These are phyloP conservation scores for Cotesia vestalis DNA, from an alignment of 1,140 invertebrate species.

Conservation along the genomic window DNA sequence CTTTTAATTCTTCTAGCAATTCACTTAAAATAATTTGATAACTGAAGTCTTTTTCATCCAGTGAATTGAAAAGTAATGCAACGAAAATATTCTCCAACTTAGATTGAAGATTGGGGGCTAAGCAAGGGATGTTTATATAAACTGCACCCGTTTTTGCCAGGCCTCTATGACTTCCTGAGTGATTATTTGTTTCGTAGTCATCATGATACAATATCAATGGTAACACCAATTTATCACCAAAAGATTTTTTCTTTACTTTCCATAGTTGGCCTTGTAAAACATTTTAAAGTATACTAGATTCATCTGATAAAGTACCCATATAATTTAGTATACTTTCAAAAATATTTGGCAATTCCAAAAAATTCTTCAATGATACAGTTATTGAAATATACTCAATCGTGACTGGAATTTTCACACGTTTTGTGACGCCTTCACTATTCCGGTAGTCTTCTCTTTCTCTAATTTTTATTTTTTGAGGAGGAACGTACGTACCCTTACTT, in stretches of 20 bases:
- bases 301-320: not conserved
- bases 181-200: no score
- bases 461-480: not conserved
- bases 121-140: no score
- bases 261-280: not conserved
- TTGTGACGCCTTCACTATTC: not conserved
- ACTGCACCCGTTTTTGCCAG: no score
- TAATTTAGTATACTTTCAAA: no score
- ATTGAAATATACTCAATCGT: not conserved
- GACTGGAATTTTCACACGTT: not conserved
- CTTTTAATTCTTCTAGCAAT: not conserved
- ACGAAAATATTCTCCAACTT: no score
- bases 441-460: conserved; percentile 1
- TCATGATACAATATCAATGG: no score
- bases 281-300: not conserved
- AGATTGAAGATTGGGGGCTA: no score
- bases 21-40: conserved; percentile 1
- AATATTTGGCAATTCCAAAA: not conserved
- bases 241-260: not conserved
- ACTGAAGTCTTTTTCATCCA: conserved; percentile 8
- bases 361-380: not conserved
- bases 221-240: no score
- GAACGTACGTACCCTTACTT: not conserved
- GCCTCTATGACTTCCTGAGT: no score
- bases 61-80: not conserved